phyloP scores from a whole-genome alignment of 2,888 invertebrate species.

The Parnassius glacialis region DNA sequence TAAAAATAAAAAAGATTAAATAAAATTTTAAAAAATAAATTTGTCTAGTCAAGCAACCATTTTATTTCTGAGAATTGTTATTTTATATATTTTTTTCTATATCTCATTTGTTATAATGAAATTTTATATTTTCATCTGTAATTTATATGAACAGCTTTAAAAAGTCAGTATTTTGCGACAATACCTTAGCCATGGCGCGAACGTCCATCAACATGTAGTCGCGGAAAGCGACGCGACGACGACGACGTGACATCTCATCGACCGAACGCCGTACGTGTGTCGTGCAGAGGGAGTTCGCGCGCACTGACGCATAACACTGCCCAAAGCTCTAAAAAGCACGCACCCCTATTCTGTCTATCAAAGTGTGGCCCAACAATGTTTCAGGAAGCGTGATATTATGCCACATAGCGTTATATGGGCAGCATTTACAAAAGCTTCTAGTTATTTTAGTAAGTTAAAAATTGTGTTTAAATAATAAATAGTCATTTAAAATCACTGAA shows the following conservation, averaged over 20 bases:
- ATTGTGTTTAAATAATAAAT: too few relatives aligned
- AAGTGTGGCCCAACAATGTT: slow-evolving; percentile 40
- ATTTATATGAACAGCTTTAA: not conserved
- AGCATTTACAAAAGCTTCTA: not conserved
- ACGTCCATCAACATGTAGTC: slow-evolving; percentile 75
- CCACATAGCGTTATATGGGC: not conserved
- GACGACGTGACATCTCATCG: slow-evolving; percentile 68
- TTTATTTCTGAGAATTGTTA: too few relatives aligned
- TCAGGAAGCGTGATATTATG: not conserved
- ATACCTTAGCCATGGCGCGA: slow-evolving; percentile 75
- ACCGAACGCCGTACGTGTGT: slow-evolving; percentile 42
- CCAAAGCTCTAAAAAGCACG: slow-evolving; percentile 21
- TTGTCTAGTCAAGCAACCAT: too few relatives aligned
- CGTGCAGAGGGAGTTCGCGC: slow-evolving; percentile 45
- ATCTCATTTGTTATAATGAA: too few relatives aligned
- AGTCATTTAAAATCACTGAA: too few relatives aligned
- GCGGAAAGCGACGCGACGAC: slow-evolving; percentile 72
- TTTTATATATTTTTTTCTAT: too few relatives aligned
- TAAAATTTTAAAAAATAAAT: too few relatives aligned
- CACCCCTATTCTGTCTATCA: slow-evolving; percentile 23
- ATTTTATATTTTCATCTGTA: not conserved
- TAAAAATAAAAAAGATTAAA: too few relatives aligned
- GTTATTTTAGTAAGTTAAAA: too few relatives aligned
- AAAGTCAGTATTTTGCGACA: slow-evolving; percentile 15
- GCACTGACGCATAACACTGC: slow-evolving; percentile 45